Evolutionary conservation across 2,797 vertebrate species (phyloP), one percentile per base, ranked within the genome.

Genomic region (Phylloscopus collybita): DNA sequence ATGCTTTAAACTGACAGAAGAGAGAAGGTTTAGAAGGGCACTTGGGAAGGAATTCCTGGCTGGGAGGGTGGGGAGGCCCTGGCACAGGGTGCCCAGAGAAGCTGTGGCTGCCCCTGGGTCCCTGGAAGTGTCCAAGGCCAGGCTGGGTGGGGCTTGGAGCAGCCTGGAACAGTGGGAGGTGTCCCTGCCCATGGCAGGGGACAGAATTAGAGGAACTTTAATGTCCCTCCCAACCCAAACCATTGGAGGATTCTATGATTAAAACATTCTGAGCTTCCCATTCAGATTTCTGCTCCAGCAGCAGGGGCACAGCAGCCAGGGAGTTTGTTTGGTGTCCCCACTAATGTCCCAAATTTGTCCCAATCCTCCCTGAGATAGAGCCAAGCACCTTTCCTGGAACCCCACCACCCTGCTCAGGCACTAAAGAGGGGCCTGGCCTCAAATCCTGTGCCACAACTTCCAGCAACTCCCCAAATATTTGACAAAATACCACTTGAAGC

Each of bases 321-420:
- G 50, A 11, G 15, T 5, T 80, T 22, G 25, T 78, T 62, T 30
- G 36, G 30, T 62, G 44, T 59, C 61, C 30, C 64, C 60, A 49
- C 17, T 54, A 47, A 54, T 1, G 2, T 29, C 21, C n/a, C 51
- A 44, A 15, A 3, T 32, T 65, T 40, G 16, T 62, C 16, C 53
- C 1, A 0, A 10, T 2, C 6, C 71, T 53, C 1, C 0, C 14
- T 66, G 23, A 7, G 12, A 47, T 0, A 6, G 19, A 79, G 32
- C 38, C 30, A 10, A 51, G 40, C 1, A 0, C 21, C 16, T 78
- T 71, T 40, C 5, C 2, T 12, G 29, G 22, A 50, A 26, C 20
- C 29, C 21, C 44, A 50, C 7, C 29, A 6, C 13, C 27, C 42
- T 45, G 19, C 26, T 74, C 5, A 5, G 36, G 8, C 6, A 6